Percentiles rank a stretch among this genome's conserved stretches.
Conservation (phyloP, 2,888 invertebrate species). For the Acrobasis consociella region DNA sequence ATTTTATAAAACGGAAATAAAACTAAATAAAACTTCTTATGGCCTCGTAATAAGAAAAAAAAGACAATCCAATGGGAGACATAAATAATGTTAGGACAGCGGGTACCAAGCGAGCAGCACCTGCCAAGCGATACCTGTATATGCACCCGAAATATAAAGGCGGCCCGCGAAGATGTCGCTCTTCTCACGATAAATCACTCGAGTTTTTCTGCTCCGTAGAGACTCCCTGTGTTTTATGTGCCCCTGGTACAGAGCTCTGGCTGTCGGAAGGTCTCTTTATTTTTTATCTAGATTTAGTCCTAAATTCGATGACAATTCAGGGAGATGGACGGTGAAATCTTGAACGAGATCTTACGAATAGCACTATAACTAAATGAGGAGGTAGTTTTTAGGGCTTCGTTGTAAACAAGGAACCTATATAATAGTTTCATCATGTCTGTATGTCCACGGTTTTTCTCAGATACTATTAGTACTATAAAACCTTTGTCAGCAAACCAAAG, state of each 20-base stretch:
- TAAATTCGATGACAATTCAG: not conserved
- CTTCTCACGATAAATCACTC: conserved; percentile 76
- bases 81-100: conserved; percentile 38
- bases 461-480: too few species aligned
- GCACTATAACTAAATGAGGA: too few species aligned
- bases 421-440: too few species aligned
- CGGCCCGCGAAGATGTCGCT: conserved; percentile 60
- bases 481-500: too few species aligned
- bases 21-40: not conserved
- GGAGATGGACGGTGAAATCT: too few species aligned
- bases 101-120: conserved; percentile 49
- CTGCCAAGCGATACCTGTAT: conserved; percentile 44
- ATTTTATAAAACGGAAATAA: not conserved
- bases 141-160: conserved; percentile 57
- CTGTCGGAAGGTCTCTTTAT: conserved; percentile 47
- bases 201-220: conserved; percentile 58
- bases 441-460: too few species aligned
- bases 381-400: too few species aligned
- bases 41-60: conserved; percentile 27
- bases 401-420: too few species aligned
- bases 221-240: conserved; percentile 67
- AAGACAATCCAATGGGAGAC: conserved; percentile 25
- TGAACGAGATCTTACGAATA: too few species aligned
- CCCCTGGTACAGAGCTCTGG: conserved; percentile 47
- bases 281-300: conserved; percentile 30